Base-by-base conservation (phyloP, 2,888 invertebrate species). In the Hoplodrina blanda region DNA sequence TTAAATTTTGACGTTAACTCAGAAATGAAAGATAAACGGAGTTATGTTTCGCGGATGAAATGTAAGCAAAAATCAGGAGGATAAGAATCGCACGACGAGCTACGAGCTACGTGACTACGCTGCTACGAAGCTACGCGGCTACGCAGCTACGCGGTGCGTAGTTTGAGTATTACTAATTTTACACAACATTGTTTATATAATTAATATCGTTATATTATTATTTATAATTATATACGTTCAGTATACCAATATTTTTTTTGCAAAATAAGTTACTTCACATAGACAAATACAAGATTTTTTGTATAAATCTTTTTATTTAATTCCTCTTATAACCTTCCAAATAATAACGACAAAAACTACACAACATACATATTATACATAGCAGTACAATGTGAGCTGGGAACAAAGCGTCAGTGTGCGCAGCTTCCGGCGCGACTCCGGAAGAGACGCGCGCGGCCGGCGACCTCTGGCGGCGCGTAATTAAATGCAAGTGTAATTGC, bases 401-500 rank as follows among this genome's bases (percentile, higher is more conserved):
- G 69, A 81, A 85, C 85, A 86, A 85, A 85, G 79, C 76, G 66
- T 67, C 76, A 74, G 83, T 82, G 85, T 81, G 87, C 85, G 85
- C 83, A 82, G 83, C 80, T 81, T 90, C 89, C 90, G 87, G 84
- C 80, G 85, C 80, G 81, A 76, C 81, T 71, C 68, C 88, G 91
- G 88, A 89, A 83, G 87, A 80, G 85, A 84, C 83, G 82, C 81
- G 80, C 76, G 67, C 67, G 78, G 78, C 83, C 62, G 77, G 83
- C 86, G 87, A 83, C 88, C 87, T 85, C 89, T 83, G 73, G 76
- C 76, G 80, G 68, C 73, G 76, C 78, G 86, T 82, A 84, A 87
- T 88, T 87, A 87, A 85, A 85, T 87, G 87, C 86, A 86, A 82
- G 85, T 85, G 86, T 87, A 88, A 88, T 88, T 86, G 82, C 85